These are phyloP conservation scores for Columbina picui DNA, from an alignment of 2,113 vertebrate species.

Conservation along the genomic window DNA sequence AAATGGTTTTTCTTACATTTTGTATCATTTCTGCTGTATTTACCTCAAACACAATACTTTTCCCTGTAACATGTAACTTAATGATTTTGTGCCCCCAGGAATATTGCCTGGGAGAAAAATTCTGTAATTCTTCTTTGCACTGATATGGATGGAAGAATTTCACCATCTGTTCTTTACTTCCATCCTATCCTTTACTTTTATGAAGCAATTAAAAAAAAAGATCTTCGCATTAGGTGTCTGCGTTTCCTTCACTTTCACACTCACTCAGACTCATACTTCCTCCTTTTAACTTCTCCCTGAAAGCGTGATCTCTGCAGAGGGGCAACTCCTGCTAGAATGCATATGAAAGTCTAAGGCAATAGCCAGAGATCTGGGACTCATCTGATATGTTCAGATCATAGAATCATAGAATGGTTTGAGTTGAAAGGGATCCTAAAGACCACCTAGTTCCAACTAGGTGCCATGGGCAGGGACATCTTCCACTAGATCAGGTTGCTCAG, in stretches of 20 bases:
- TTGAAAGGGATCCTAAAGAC: too few species aligned
- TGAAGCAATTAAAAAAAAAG: background rate
- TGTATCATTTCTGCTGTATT: background rate
- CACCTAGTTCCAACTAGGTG: too few species aligned
- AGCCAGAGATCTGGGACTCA: background rate
- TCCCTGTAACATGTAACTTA: background rate
- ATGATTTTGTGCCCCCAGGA: background rate
- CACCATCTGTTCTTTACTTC: background rate
- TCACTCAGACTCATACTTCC: background rate
- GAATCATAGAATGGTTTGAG: too few species aligned
- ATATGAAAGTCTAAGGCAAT: background rate
- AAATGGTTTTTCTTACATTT: rapidly evolving
- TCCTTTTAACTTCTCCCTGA: background rate
- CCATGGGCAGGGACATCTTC: too few species aligned
- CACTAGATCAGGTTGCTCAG: too few species aligned
- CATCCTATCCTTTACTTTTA: background rate
- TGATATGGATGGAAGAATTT: background rate
- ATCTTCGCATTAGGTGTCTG: background rate
- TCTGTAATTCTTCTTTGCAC: background rate
- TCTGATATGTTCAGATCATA: background rate
- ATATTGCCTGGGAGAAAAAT: background rate
- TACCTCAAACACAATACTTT: background rate
- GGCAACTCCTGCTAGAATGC: background rate
- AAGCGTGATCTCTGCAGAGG: background rate
- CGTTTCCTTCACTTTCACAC: background rate